A percentile compares a stretch with the other conserved stretches of the same genome.
Conservation (phyloP, 2,888 invertebrate genomes). For the Anoplius nigerrimus region DNA sequence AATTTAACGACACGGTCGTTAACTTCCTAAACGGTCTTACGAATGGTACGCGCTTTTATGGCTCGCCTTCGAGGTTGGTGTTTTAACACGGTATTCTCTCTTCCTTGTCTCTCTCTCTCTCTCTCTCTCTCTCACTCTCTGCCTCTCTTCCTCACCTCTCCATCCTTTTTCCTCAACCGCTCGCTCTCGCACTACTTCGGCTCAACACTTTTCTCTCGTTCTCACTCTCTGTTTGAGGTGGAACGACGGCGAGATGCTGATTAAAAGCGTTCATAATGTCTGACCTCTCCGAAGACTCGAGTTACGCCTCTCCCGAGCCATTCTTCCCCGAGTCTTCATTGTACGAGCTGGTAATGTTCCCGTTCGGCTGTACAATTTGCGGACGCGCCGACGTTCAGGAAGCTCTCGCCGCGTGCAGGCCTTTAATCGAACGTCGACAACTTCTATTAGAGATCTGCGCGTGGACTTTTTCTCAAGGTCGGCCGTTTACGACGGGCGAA, state of each 20-base stretch:
- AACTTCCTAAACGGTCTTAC: constrained; percentile 20
- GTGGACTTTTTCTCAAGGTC: no score
- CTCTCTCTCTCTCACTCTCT: background rate
- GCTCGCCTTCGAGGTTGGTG: background rate
- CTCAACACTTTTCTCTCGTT: no score
- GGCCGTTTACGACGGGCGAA: no score
- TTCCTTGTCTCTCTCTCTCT: background rate
- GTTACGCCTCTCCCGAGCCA: constrained; percentile 28
- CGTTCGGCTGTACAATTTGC: constrained; percentile 28
- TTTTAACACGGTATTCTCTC: constrained; percentile 1
- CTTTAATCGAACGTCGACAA: constrained; percentile 28
- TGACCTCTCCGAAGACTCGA: constrained; percentile 28
- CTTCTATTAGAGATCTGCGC: constrained; percentile 9
- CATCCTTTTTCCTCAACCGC: no score
- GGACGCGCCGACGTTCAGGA: constrained; percentile 8
- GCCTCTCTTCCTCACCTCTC: background rate
- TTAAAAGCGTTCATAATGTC: constrained; percentile 35
- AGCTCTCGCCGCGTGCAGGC: constrained; percentile 16
- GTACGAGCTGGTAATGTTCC: constrained; percentile 26
- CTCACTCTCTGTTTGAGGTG: no score
- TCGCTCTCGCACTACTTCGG: no score
- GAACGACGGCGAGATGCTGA: constrained; percentile 8
- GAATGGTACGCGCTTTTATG: constrained; percentile 15
- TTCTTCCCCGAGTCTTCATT: constrained; percentile 30
- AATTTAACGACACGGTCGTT: constrained; percentile 47